Base-by-base conservation (phyloP, 2,113 vertebrate genomes). In the Pyrgilauda ruficollis region DNA sequence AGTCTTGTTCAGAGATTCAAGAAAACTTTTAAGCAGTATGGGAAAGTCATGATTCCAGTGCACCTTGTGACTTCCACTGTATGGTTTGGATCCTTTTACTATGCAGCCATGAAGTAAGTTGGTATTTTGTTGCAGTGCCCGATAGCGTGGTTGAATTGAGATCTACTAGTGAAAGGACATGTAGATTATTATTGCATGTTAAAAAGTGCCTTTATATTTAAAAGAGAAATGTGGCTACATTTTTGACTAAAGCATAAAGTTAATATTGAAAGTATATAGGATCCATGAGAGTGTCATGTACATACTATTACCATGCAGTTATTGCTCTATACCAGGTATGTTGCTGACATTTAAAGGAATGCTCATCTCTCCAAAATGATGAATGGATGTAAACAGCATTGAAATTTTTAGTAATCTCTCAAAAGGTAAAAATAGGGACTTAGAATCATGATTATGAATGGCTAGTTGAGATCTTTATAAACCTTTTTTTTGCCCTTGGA, bases 11-110 rank as follows among this genome's bases (percentile, higher is more conserved):
- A 99, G 93, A 98, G 99, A 92, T 99, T 99, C 96, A 99, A 99
- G 97, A 99, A 90, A 87, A 99, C 99, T 74, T 99, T 99, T 95
- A 99, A 99, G 95, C 99, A 99, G 78, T 99, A 99, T 53, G 99
- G 99, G 79, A 99, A 99, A 97, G 99, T 99, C 87, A 96, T 99
- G 98, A 99, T 99, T 95, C 99, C 99, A 11, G 98, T 99, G 26
- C 99, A 99, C 91, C 97, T 99, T 70, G 17, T 99, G 90, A 99
- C 99, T 26, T 99, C 99, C 85, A 98, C 98, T 21, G 47, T 99
- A 58, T 99, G 99, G 99, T 99, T 99, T 95, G 98, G 99, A 92
- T 97, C 98, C 33, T 99, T 99, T 98, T 99, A 99, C 94, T 99
- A 99, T 77, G 99, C 99, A 97, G 98, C 99, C 92, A 98, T 99